Percentiles rank a stretch among this genome's conserved stretches.
These are phyloP conservation scores for Lycaon pictus DNA, from an alignment of 2,113 vertebrate genomes.

Conservation along the genomic window DNA sequence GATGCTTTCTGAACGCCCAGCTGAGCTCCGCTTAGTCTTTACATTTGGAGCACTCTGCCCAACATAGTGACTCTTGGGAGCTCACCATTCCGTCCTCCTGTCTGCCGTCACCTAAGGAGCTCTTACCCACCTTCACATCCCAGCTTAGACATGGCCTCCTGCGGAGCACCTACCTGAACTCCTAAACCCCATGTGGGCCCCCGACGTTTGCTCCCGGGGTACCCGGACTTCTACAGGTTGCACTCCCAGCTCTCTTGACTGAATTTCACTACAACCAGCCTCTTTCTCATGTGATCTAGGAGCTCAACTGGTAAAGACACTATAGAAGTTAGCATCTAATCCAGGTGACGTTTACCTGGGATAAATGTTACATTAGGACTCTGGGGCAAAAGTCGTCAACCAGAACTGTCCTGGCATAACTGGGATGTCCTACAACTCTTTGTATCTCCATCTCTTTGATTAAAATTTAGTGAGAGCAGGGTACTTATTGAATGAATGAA, in stretches of 20 bases:
- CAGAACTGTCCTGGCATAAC: neutral
- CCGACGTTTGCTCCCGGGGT: neutral
- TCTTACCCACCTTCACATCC: neutral
- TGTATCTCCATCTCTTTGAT: neutral
- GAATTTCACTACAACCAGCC: slow-evolving; percentile 28
- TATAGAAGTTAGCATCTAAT: neutral
- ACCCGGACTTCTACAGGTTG: neutral
- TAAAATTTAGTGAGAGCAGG: neutral
- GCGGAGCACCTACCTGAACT: neutral
- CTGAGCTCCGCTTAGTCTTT: neutral
- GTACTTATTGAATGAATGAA: neutral
- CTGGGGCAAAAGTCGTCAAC: neutral
- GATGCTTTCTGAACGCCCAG: neutral
- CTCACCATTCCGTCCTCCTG: neutral
- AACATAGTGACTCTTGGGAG: neutral
- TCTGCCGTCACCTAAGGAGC: neutral
- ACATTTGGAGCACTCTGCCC: neutral
- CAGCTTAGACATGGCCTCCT: neutral
- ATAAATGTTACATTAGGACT: neutral
- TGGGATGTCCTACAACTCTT: neutral
- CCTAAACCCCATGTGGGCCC: no score
- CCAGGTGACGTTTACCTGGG: neutral
- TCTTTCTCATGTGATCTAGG: slow-evolving; percentile 42
- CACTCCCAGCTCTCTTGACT: neutral
- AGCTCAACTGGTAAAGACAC: neutral